These are phyloP conservation scores for Sinella curviseta DNA, from an alignment of 1,140 invertebrate species.

Conservation along the genomic window DNA sequence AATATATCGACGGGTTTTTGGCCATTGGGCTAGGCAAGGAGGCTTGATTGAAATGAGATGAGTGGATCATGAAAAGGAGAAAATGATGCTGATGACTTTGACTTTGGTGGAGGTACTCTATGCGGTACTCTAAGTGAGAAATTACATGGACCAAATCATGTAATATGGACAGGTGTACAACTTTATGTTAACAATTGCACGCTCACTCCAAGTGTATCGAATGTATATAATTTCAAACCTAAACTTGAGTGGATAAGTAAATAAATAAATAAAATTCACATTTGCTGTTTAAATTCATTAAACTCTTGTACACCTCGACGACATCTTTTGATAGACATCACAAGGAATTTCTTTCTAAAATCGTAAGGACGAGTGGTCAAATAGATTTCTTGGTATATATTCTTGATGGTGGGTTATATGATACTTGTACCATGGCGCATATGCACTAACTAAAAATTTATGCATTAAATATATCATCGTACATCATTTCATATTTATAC, in stretches of 20 bases:
- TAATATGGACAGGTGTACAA: not conserved
- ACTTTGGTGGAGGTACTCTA: not conserved
- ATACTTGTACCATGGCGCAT: too few species aligned
- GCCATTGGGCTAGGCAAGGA: constrained; percentile 15
- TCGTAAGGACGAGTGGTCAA: too few species aligned
- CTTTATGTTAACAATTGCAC: not conserved
- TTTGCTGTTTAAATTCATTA: constrained; percentile 6
- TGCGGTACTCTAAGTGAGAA: not conserved
- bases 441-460: too few species aligned
- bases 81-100: not conserved
- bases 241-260: not conserved
- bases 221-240: too few species aligned
- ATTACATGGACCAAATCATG: not conserved
- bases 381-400: too few species aligned
- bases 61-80: not conserved
- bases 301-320: not conserved
- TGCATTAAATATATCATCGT: constrained; percentile 11
- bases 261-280: constrained; percentile 6
- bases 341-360: not conserved
- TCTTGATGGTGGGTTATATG: too few species aligned
- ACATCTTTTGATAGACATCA: not conserved
- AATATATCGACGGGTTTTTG: constrained; percentile 22
- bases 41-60: constrained; percentile 18
- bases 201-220: not conserved
- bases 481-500: constrained; percentile 17